Base-by-base conservation (phyloP, 1,140 invertebrate genomes). In the Maniola jurtina region DNA sequence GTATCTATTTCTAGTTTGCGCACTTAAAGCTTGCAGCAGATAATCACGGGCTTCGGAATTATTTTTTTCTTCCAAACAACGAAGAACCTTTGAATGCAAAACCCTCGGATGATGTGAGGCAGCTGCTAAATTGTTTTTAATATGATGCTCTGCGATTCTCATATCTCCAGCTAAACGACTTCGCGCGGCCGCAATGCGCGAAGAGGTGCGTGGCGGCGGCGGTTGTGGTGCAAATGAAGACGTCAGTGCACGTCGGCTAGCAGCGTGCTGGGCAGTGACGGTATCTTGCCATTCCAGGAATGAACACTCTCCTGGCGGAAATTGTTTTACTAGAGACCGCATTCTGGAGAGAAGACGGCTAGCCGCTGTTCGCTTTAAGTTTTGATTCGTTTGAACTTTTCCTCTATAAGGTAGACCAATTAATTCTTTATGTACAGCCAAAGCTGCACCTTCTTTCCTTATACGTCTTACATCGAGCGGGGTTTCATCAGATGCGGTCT, bases 401-500 rank as follows among this genome's bases (percentile, higher is more conserved):
- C 80, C 79, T 66, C 70, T 79, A 62, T 79, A 79, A 42, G 83
- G 68, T 54, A 89, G 67, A 35, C 33, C 63, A 64, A 81, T 80
- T 62, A 90, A 68, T 72, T 88, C 88, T 65, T 78, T 80, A 61
- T 90, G 88, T 15, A 90, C 80, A 36, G 79, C 76, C 52, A 90
- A 75, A 48, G 88, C 86, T 2, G 80, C 88, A 45, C 72, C 75
- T 71, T 88, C 86, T 62, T 76, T 80, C 47, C 80, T 74, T 71
- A 90, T 84, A 16, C 72, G 69, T 55, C 72, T 68, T 11, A 79
- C 79, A 69, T 89, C 86, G 40, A 89, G 65, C 0, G 42, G 15
- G 25, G 72, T 58, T 70, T 89, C 79, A 48, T 85, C 79, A 42
- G 73, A 71, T 11, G 67, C 33, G 15, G 69, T 34, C 6, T 77